phyloP scores from a whole-genome alignment of 2,113 vertebrate genomes.

The Vombatus ursinus region DNA sequence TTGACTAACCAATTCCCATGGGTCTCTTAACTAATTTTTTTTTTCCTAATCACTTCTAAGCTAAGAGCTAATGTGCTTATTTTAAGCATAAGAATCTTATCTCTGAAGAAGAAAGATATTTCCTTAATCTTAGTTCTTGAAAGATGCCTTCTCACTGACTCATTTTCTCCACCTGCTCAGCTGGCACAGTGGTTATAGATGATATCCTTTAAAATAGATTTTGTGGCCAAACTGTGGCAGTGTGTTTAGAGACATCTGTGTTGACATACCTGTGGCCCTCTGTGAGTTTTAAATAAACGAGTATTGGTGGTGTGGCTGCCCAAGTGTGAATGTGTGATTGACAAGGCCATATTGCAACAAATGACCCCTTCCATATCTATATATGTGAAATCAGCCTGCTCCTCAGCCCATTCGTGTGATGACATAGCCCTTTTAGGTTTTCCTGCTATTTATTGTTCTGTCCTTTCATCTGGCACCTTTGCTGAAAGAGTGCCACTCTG shows the following conservation, averaged over 20 bases:
- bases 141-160: neutral
- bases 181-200: neutral
- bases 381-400: neutral
- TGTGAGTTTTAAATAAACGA: neutral
- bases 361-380: neutral
- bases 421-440: neutral
- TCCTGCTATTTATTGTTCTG: slow-evolving; percentile 32
- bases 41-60: neutral
- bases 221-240: neutral
- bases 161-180: neutral
- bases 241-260: neutral
- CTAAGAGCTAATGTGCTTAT: neutral
- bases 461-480: neutral
- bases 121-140: neutral
- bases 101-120: neutral
- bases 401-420: neutral
- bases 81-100: neutral
- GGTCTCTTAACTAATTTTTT: neutral
- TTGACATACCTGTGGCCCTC: neutral
- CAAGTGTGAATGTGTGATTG: neutral
- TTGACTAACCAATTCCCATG: neutral
- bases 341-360: neutral
- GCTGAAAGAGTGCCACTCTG: neutral
- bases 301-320: neutral
- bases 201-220: neutral